Base-by-base conservation (phyloP, 2,888 invertebrate genomes). In the Rotaria sp. region DNA sequence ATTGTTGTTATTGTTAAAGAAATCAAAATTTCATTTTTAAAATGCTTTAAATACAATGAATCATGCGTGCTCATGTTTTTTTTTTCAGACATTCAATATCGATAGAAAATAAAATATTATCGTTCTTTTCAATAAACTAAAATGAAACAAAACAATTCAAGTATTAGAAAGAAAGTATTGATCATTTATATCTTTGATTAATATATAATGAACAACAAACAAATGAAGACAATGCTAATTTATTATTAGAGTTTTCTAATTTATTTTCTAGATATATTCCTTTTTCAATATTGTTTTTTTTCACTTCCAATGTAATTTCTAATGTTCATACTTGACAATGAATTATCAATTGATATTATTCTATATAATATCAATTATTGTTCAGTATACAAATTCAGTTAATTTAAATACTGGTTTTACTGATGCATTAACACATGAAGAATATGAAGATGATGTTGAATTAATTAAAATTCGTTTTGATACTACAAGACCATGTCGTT, bases 401-500 rank as follows among this genome's bases (percentile, higher is more conserved):
- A 35, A 67, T 35, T 67, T 7, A 67, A 67, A 67, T 67, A 67
- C 21, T 21, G 67, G 67, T 67, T 67, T 67, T 35, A 67, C 67
- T 35, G 67, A 67, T 67, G 67, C 67, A 35, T 67, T 67, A 13
- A 67, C 67, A 67, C 30, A 18, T 15, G 67, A 80, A 45, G 80
- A 80, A 45, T 45, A 80, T 45, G 80, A 80, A 45, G 80, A 80
- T 41, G 80, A 80, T 80, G 45, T 80, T n/a, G 80, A 80, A 80
- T 45, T 80, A 24, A 80, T 80, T 26, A 80, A 80, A 80, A 26
- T 80, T 13, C 24, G n/a, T 45, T 80, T 45, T 45, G 80, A 80
- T 45, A 38, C 26, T 1, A 80, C 45, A 26, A 26, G 45, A 80
- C 80, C 80, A 13, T 80, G 80, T 45, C 80, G 41, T 45, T 80